Evolutionary conservation across 2,797 vertebrate species (phyloP), one percentile per base, ranked within the genome.

Genomic region (Micrastur ruficollis): DNA sequence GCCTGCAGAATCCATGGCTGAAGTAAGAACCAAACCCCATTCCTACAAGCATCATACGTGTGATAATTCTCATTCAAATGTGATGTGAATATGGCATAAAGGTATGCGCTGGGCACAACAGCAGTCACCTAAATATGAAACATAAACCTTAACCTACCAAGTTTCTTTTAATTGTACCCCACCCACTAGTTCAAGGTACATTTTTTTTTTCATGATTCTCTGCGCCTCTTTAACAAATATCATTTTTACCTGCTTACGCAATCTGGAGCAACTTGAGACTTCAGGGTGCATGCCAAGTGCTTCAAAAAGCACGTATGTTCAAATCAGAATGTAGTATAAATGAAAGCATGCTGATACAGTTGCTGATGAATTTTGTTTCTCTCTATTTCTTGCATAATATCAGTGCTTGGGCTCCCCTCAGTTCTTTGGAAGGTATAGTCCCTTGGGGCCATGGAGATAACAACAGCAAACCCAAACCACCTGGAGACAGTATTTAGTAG

Each of bases 371-470:
- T 86, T 88, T 85, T 81, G 34, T 68, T 95, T 80, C 74, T 71
- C 65, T 93, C 76, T 79, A 11, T 67, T 91, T 95, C 91, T 97
- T 94, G 86, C 94, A 82, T 81, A 95, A 92, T 76, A 80, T 61
- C 72, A 63, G 36, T 65, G 72, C 44, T 56, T 59, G 44, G 81
- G 67, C 47, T 97, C 81, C 55, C 86, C 84, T 91, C 59, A 22
- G 14, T 74, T 82, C 74, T 92, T 89, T 78, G 86, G 86, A 91
- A 96, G n/a, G 20, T 87, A 79, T 32, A 84, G 74, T 74, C 29
- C 81, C 96, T 96, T 82, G 49, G 17, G 96, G 96, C 96, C 61
- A 85, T 91, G 61, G 78, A 96, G 96, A 96, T 95, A 96, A 96
- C 81, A 96, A 86, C 92, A 92, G 95, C 81, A 95, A 96, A 95